A percentile compares a stretch with the other conserved stretches of the same genome.
Evolutionary conservation across 2,888 invertebrate species (phyloP).

Genomic region (Saturnia japonica): DNA sequence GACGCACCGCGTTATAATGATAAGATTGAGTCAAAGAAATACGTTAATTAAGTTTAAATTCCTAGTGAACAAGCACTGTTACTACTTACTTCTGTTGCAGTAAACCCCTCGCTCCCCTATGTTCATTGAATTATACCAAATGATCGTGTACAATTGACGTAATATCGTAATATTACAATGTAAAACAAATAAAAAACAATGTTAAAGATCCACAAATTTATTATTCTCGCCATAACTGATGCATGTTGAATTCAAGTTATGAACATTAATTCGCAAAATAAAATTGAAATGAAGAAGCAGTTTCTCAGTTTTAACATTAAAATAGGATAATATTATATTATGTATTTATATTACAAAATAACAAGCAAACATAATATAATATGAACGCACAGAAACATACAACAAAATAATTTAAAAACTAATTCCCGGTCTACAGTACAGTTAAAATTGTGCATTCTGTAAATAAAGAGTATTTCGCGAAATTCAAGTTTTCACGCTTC

Average conservation of each 20-base stretch:
- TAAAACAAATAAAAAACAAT: no score
- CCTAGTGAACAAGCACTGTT: no score
- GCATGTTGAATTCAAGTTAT: background rate
- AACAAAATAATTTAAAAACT: background rate
- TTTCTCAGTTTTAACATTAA: background rate
- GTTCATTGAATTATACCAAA: no score
- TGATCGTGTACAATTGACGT: no score
- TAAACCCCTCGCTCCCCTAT: no score
- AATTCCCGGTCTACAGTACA: background rate
- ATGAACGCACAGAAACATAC: background rate
- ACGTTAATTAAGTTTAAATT: no score
- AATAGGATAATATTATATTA: background rate
- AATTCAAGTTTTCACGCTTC: constrained; percentile 9
- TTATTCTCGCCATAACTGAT: background rate
- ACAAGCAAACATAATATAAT: background rate
- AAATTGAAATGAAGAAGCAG: background rate
- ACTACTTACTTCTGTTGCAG: no score
- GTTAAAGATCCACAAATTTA: background rate
- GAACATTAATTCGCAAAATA: background rate
- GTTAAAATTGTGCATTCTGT: background rate
- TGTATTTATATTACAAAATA: background rate
- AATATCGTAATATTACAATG: no score
- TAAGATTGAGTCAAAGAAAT: no score
- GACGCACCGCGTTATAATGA: no score
- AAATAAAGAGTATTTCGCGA: constrained; percentile 6